A percentile compares a stretch with the other conserved stretches of the same genome.
phyloP scores from a whole-genome alignment of 1,140 invertebrate species.

The Musca vetustissima region DNA sequence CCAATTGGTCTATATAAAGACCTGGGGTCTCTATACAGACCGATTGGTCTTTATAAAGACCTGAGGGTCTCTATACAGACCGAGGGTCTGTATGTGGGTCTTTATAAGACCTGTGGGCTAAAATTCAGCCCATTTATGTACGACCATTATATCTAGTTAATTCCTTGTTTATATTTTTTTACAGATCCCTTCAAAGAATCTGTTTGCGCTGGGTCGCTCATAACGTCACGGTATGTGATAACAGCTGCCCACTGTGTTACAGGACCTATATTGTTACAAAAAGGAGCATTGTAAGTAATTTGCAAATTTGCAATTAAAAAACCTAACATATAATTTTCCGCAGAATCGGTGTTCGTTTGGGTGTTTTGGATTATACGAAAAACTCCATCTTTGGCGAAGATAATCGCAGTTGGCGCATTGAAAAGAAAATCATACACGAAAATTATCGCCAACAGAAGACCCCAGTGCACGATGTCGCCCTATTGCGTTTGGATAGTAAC shows the following conservation, averaged over 20 bases:
- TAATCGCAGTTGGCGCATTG: constrained; percentile 35
- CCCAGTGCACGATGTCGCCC: constrained; percentile 57
- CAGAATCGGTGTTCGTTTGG: constrained; percentile 56
- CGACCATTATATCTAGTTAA: too few species aligned
- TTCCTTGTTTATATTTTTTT: background rate
- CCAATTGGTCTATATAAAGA: too few species aligned
- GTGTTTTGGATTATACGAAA: constrained; percentile 55
- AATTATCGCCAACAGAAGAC: constrained; percentile 45
- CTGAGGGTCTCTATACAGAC: too few species aligned
- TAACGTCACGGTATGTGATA: constrained; percentile 63
- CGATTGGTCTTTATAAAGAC: too few species aligned
- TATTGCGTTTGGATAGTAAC: constrained; percentile 54
- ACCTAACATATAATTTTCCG: too few species aligned
- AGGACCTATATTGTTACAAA: constrained; percentile 55
- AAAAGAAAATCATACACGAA: constrained; percentile 55
- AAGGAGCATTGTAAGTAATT: constrained; percentile 59
- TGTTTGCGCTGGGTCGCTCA: constrained; percentile 63
- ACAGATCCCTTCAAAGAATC: background rate
- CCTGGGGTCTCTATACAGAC: too few species aligned
- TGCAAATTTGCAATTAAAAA: too few species aligned
- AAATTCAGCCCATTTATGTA: too few species aligned
- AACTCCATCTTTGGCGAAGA: background rate
- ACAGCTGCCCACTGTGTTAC: constrained; percentile 71
- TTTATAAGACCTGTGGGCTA: too few species aligned
- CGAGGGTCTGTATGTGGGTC: too few species aligned